Conservation (phyloP, 2,888 invertebrate genomes). For the Drosophila lacicola region DNA sequence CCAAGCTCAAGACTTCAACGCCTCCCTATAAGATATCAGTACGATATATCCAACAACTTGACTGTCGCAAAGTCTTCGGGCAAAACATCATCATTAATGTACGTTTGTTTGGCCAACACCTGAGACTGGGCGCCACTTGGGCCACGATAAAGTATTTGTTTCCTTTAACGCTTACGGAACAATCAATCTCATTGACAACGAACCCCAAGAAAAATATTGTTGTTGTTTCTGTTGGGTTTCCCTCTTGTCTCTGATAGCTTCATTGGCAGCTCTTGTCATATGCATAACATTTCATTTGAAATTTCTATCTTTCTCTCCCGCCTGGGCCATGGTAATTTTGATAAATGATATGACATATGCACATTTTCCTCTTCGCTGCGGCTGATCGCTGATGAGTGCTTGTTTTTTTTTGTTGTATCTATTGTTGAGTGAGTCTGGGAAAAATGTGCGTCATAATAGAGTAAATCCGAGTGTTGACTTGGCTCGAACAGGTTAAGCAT, state of each 20-base stretch:
- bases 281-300: constrained; percentile 59
- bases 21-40: not conserved
- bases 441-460: not conserved
- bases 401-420: not conserved
- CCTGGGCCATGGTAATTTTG: constrained; percentile 54
- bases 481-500: too few relatives aligned
- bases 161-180: constrained; percentile 40
- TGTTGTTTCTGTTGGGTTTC: constrained; percentile 11
- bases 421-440: not conserved
- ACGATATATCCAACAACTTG: not conserved
- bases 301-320: constrained; percentile 16
- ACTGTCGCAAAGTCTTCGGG: constrained; percentile 6
- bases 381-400: constrained; percentile 25
- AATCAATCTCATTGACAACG: constrained; percentile 75
- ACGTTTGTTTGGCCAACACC: constrained; percentile 60
- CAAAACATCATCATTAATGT: constrained; percentile 47
- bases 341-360: constrained; percentile 60
- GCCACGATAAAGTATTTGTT: constrained; percentile 27
- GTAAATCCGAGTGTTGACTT: not conserved
- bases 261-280: constrained; percentile 57
- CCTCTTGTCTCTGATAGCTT: constrained; percentile 54
- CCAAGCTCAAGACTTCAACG: not conserved
- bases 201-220: constrained; percentile 8
- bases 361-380: constrained; percentile 15
- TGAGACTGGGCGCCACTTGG: constrained; percentile 46